phyloP scores from a whole-genome alignment of 2,113 vertebrate species.

The Shinisaurus crocodilurus region DNA sequence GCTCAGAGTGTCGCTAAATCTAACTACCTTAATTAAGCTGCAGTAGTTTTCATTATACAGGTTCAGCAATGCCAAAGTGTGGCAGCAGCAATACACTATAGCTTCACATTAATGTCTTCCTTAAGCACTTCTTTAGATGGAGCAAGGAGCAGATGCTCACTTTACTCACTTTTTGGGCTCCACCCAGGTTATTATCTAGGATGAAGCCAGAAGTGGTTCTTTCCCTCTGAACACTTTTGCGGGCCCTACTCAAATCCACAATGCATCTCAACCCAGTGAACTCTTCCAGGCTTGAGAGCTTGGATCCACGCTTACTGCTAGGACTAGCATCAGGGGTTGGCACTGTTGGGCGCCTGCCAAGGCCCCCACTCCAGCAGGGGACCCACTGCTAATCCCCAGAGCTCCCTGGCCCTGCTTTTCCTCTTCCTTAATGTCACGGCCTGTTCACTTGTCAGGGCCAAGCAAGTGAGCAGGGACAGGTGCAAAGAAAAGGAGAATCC shows the following conservation, averaged over 20 bases:
- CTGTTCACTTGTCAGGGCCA: neutral
- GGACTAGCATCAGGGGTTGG: neutral
- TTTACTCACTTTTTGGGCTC: neutral
- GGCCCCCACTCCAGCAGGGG: neutral
- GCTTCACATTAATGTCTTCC: neutral
- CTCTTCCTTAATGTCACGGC: neutral
- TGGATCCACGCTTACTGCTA: neutral
- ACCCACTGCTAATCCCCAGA: neutral
- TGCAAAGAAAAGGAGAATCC: neutral
- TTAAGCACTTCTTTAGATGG: neutral
- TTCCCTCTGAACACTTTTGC: neutral
- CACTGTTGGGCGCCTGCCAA: neutral
- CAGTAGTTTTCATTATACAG: conserved; percentile 35
- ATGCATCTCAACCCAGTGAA: neutral
- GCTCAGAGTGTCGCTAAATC: conserved; percentile 45
- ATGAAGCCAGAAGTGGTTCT: neutral
- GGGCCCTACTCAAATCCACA: neutral
- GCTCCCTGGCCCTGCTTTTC: neutral
- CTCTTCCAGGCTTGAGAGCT: neutral
- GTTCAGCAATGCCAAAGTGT: conserved; percentile 10
- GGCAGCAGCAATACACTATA: neutral
- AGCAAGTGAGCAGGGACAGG: neutral
- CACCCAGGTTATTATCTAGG: neutral
- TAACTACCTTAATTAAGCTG: conserved; percentile 46
- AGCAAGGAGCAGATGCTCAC: neutral